Percentiles rank a stretch among this genome's conserved stretches.
Conservation (phyloP, 2,113 vertebrate species). For the Ammodytes marinus region DNA sequence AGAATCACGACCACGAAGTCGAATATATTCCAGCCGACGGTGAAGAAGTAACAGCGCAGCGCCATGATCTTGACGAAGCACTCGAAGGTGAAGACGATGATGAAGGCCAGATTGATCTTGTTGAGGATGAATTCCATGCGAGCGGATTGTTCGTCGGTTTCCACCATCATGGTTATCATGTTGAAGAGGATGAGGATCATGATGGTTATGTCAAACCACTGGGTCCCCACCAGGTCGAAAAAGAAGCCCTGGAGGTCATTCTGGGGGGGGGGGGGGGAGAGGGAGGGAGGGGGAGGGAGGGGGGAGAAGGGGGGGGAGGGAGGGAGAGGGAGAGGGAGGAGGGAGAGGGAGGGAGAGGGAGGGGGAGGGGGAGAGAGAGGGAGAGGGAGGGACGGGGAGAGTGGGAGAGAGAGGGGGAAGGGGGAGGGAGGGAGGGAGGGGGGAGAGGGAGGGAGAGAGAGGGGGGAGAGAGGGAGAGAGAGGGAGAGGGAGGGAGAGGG, state of each 20-base stretch:
- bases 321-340: too few relatives aligned
- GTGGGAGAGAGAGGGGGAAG: too few relatives aligned
- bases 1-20: slow-evolving; percentile 99
- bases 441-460: too few relatives aligned
- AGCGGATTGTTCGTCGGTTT: slow-evolving; percentile 94
- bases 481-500: too few relatives aligned
- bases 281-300: too few relatives aligned
- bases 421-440: too few relatives aligned
- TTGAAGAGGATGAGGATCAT: slow-evolving; percentile 99
- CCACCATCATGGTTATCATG: slow-evolving; percentile 99
- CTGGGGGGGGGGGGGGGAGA: slow-evolving; percentile 84
- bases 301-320: too few relatives aligned
- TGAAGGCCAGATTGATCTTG: slow-evolving; percentile 96
- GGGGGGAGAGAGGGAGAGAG: too few relatives aligned
- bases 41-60: slow-evolving; percentile 96
- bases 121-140: slow-evolving; percentile 91
- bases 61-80: slow-evolving; percentile 93
- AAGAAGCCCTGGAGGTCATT: slow-evolving; percentile 94
- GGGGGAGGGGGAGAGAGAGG: too few relatives aligned
- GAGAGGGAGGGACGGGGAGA: too few relatives aligned
- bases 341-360: too few relatives aligned
- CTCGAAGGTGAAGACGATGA: slow-evolving; percentile 94
- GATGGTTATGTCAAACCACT: slow-evolving; percentile 97
- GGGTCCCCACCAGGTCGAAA: slow-evolving; percentile 94
- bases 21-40: slow-evolving; percentile 98